phyloP scores from a whole-genome alignment of 2,113 vertebrate genomes.

The Takifugu bimaculatus region DNA sequence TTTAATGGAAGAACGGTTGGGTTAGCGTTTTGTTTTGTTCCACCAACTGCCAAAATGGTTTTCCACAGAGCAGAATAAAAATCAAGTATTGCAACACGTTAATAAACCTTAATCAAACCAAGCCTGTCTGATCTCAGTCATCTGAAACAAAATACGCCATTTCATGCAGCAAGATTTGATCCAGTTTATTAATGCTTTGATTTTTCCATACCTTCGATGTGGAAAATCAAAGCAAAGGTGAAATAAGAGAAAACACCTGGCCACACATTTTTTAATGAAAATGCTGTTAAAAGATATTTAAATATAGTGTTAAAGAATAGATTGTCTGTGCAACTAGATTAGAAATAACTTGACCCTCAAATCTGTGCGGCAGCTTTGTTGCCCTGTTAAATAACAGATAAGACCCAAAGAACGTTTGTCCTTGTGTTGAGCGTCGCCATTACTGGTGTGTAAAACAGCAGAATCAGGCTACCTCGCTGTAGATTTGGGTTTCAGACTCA shows the following conservation, averaged over 20 bases:
- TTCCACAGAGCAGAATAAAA: conserved; percentile 16
- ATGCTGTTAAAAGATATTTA: too few species aligned
- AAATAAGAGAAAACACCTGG: too few species aligned
- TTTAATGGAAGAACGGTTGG: neutral
- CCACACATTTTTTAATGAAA: too few species aligned
- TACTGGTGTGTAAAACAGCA: neutral
- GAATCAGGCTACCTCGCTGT: too few species aligned
- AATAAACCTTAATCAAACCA: conserved; percentile 64
- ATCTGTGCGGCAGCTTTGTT: conserved; percentile 16
- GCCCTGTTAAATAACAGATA: conserved; percentile 24
- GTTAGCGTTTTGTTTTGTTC: conserved; percentile 12
- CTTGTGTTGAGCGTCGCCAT: neutral
- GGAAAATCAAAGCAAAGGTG: too few species aligned
- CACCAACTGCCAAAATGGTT: conserved; percentile 48
- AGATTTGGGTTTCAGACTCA: too few species aligned
- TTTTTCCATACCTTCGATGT: neutral
- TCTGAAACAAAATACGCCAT: neutral
- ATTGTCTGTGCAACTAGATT: neutral
- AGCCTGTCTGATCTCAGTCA: neutral
- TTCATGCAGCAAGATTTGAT: too few species aligned
- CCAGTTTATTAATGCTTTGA: neutral
- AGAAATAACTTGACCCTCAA: neutral
- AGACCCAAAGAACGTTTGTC: conserved; percentile 10
- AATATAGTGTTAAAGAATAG: neutral
- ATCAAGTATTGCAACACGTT: conserved; percentile 43